Base-by-base conservation (phyloP, 1,140 invertebrate species). In the Sinella curviseta region DNA sequence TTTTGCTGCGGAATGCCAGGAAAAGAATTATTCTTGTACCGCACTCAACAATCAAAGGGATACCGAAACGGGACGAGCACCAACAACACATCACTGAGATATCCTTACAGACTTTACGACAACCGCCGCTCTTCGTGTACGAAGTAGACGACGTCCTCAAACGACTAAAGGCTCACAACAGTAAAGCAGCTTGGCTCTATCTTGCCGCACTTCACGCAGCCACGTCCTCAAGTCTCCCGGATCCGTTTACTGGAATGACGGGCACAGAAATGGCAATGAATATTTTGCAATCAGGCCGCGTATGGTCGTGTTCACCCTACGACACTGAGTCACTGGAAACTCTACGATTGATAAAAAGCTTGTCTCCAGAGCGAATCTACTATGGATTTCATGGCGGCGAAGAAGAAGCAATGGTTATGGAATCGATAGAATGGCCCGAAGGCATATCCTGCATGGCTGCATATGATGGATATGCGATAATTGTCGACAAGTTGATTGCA, bases 401-500 rank as follows among this genome's bases (percentile, higher is more conserved):
- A 75, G 24, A n/a, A n/a, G n/a, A n/a, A n/a, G n/a, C n/a, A n/a
- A n/a, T n/a, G n/a, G n/a, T n/a, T n/a, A 75, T 75, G 34, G 74
- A 75, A 48, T 26, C n/a, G 2, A 75, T 35, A 17, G 39, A 39
- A 24, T 82, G 81, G 81, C 39, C 39, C 55, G 2, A 17, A 16
- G 65, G 33, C 2, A 4, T 80, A 3, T 35, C 74, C 12, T 39
- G 14, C 14, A 75, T 54, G 34, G 34, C 24, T 4, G 74, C 74
- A 1, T 54, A 39, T 54, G 74, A 75, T 16, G 74, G 74, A 1
- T 82, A 39, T 60, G 73, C 57, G 16, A 34, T 82, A 1, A 75
- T 82, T 35, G 78, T 78, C 0, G 54, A 80, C 4, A 79, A 76
- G 55, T 75, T 82, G 28, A 20, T 82, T 34, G 30, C 14, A 4